Evolutionary conservation across 2,113 vertebrate genomes (phyloP).

Genomic region (Malurus elegans): DNA sequence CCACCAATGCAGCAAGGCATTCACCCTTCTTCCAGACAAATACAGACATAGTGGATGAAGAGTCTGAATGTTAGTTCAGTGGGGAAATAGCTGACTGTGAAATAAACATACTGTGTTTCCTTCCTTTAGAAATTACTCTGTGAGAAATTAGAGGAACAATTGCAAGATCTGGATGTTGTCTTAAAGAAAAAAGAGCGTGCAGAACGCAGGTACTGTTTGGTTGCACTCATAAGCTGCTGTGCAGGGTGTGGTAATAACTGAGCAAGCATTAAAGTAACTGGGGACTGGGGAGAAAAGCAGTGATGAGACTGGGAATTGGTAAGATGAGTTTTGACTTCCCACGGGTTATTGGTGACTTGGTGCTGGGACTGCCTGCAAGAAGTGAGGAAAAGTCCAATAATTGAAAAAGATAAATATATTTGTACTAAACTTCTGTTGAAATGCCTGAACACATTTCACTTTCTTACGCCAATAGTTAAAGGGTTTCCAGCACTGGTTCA

Average conservation of each 20-base stretch:
- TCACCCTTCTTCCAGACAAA: neutral
- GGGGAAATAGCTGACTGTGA: neutral
- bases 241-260: neutral
- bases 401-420: neutral
- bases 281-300: neutral
- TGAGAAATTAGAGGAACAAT: constrained; percentile 93
- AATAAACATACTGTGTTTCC: neutral
- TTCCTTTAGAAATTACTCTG: constrained; percentile 89
- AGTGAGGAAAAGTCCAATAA: neutral
- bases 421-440: neutral
- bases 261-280: neutral
- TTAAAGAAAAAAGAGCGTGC: constrained; percentile 95
- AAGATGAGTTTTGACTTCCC: neutral
- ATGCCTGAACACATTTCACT: neutral
- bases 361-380: neutral
- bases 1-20: neutral
- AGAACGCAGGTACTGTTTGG: constrained; percentile 83
- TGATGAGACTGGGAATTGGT: neutral
- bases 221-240: neutral
- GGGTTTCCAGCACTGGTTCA: neutral
- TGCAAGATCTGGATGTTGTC: constrained; percentile 91
- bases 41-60: neutral
- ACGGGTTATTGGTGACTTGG: neutral
- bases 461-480: neutral
- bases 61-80: neutral